These are phyloP conservation scores for Sorex maritimensis DNA, from an alignment of 2,797 vertebrate species.

Conservation along the genomic window DNA sequence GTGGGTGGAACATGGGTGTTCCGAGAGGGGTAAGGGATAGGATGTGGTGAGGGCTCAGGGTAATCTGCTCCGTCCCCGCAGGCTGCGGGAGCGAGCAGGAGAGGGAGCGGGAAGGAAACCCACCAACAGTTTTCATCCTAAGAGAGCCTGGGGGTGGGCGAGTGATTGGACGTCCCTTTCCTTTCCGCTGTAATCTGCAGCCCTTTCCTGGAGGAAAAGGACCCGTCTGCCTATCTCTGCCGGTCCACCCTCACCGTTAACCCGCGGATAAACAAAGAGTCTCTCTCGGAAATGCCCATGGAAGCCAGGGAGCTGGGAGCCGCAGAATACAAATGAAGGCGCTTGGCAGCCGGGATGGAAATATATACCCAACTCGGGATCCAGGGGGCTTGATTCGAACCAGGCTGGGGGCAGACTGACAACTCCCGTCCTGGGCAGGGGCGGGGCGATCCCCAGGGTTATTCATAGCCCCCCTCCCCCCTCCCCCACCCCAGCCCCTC, in stretches of 20 bases:
- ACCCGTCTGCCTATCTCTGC: conserved; percentile 62
- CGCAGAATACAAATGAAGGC: conserved; percentile 79
- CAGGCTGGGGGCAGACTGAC: neutral
- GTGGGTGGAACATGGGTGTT: conserved; percentile 40
- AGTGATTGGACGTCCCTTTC: conserved; percentile 67
- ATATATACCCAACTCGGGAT: neutral
- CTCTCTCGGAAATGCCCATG: conserved; percentile 42
- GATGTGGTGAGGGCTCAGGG: conserved; percentile 71
- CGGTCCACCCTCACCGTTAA: conserved; percentile 77
- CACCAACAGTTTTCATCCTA: conserved; percentile 72
- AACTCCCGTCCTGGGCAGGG: neutral
- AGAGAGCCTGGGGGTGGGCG: conserved; percentile 68
- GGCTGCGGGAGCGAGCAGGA: conserved; percentile 71
- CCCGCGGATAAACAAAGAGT: conserved; percentile 80
- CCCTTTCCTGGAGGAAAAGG: conserved; percentile 75
- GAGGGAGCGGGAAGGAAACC: conserved; percentile 75
- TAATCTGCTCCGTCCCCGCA: conserved; percentile 84
- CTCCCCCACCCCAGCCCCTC: too few species aligned
- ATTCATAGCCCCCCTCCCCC: neutral
- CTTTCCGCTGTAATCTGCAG: conserved; percentile 77
- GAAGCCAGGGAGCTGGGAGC: neutral
- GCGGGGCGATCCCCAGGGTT: neutral
- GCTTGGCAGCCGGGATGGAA: conserved; percentile 65
- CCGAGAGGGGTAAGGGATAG: conserved; percentile 79
- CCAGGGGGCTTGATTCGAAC: conserved; percentile 29